Evolutionary conservation across 1,140 invertebrate genomes (phyloP).

Genomic region (Drosophila sp.): DNA sequence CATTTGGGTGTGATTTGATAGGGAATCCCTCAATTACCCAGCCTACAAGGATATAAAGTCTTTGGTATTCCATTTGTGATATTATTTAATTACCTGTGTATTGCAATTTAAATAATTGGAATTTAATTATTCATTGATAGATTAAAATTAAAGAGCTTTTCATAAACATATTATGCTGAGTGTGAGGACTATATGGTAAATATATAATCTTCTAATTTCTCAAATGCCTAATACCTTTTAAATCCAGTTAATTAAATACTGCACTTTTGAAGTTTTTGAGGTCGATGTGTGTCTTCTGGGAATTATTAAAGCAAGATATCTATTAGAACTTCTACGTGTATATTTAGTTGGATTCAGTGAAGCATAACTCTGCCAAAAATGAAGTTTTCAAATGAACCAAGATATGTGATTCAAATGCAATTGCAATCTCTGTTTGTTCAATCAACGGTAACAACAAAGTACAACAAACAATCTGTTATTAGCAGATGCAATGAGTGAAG

Average conservation of each 20-base stretch:
- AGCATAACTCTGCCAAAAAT: conserved; percentile 20
- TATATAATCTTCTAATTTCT: background rate
- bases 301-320: no score
- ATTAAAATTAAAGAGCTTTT: no score
- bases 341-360: conserved; percentile 10
- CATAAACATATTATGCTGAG: no score
- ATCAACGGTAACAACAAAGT: conserved; percentile 58
- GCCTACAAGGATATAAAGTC: no score
- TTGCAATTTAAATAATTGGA: no score
- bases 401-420: conserved; percentile 69
- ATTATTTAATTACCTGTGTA: no score
- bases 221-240: background rate
- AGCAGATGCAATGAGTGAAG: background rate
- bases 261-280: conserved; percentile 21
- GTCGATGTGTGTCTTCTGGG: no score
- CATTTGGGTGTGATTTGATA: no score
- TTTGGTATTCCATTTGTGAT: no score
- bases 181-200: background rate
- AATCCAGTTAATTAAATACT: conserved; percentile 33
- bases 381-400: conserved; percentile 62
- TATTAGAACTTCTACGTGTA: conserved; percentile 16
- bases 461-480: conserved; percentile 33
- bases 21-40: no score
- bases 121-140: no score
- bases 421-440: conserved; percentile 69